A percentile compares a stretch with the other conserved stretches of the same genome.
Conservation (phyloP, 1,140 invertebrate species). For the Philotrypesis tridentata region DNA sequence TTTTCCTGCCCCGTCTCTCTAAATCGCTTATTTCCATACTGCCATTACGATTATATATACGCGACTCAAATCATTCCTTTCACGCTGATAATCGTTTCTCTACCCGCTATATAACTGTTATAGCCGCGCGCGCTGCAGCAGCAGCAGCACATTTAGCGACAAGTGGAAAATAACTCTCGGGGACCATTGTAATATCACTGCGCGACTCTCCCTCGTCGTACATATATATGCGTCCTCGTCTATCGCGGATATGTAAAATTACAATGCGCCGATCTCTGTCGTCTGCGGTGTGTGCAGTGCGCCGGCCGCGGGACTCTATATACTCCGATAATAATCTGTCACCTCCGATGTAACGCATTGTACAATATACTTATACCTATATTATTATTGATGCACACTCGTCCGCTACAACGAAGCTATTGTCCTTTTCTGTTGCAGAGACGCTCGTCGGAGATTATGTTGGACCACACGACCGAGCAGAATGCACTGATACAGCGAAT, state of each 20-base stretch:
- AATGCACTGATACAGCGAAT: constrained; percentile 61
- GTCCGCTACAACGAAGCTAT: neutral
- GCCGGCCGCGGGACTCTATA: too few species aligned
- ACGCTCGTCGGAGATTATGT: constrained; percentile 56
- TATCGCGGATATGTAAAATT: neutral
- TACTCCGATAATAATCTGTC: too few species aligned
- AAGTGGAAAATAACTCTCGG: constrained; percentile 43
- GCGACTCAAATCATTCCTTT: constrained; percentile 43
- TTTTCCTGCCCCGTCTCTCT: constrained; percentile 15
- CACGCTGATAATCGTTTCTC: constrained; percentile 18
- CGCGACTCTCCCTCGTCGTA: neutral
- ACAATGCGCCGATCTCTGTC: too few species aligned
- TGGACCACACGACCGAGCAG: constrained; percentile 56
- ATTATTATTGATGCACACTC: too few species aligned
- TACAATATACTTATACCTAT: too few species aligned
- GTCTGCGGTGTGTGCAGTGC: too few species aligned
- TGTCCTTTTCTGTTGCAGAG: constrained; percentile 59
- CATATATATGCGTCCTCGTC: neutral
- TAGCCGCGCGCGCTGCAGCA: neutral
- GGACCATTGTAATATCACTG: neutral
- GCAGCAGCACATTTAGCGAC: neutral
- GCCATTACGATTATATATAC: neutral
- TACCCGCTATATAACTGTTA: too few species aligned
- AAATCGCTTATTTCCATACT: neutral
- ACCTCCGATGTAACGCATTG: too few species aligned